Evolutionary conservation across 2,113 vertebrate genomes (phyloP), one percentile per base, ranked within the genome.

Genomic region (Forbesichthys papilliferus): DNA sequence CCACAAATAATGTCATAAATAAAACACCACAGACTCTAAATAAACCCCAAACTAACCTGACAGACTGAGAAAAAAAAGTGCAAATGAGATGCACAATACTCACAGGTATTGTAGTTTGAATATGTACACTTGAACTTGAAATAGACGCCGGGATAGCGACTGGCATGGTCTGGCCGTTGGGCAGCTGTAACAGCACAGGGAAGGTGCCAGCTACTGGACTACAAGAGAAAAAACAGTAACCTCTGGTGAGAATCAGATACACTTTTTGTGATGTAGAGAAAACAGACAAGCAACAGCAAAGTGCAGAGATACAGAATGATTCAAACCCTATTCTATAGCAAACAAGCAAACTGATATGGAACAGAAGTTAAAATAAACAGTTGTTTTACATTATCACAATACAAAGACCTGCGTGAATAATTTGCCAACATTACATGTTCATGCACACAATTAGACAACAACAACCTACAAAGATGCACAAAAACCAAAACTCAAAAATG

Each of bases 101-200:
- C 93, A 99, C 96, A 89, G 97, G 97, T 90, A 98, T 96, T 91
- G 96, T 92, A 89, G 97, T 92, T 90, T 96, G 96, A 89, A 98
- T 97, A 91, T 98, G 96, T 82, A 97, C 95, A 91, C 94, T 96
- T 87, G 97, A 96, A 93, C 94, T 98, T 91, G 98, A 95, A 89
- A 98, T 97, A 87, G 98, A 94, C 69, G 97, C 96, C 88, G 98
- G 97, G 91, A 99, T 96, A 87, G 97, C 95, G 74, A 99, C 94
- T 82, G 98, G 96, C 96, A 98, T 95, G 83, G 96, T 98, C 90
- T 99, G 97, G 91, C 97, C 96, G 83, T 98, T 98, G 87, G 96
- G 95, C 88, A 99, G 95, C 95, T 99, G 98, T 88, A 99, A 94
- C 69, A 99, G 94, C 87, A 99, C 94, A 71, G 98, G 98, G 92